Evolutionary conservation across 2,888 invertebrate species (phyloP).

Genomic region (Aspidiotus rigidus): DNA sequence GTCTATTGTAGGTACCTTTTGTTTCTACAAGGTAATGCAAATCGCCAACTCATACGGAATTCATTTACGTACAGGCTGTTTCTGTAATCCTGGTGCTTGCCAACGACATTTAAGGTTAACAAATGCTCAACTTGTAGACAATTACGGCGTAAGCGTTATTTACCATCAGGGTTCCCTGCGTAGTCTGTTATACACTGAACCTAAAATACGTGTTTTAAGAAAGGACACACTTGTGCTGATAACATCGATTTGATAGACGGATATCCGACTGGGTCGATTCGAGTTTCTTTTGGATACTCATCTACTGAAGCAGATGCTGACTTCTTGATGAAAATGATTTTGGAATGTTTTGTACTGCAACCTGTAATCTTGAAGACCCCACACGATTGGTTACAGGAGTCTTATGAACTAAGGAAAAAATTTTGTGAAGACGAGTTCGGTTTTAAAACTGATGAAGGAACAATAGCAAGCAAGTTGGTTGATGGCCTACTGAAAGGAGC

Average conservation of each 20-base stretch:
- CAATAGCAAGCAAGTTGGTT: too few relatives aligned
- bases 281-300: slow-evolving; percentile 88
- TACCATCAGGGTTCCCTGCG: not conserved
- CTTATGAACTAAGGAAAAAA: slow-evolving; percentile 8
- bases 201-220: not conserved
- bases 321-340: slow-evolving; percentile 61
- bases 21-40: slow-evolving; percentile 62
- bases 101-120: slow-evolving; percentile 64
- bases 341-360: slow-evolving; percentile 54
- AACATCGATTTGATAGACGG: slow-evolving; percentile 75
- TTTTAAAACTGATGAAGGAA: too few relatives aligned
- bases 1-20: too few relatives aligned
- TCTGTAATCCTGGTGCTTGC: slow-evolving; percentile 94
- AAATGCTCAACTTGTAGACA: slow-evolving; percentile 59
- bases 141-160: slow-evolving; percentile 54
- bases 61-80: slow-evolving; percentile 83
- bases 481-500: too few relatives aligned
- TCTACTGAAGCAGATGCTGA: slow-evolving; percentile 65
- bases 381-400: slow-evolving; percentile 11
- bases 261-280: slow-evolving; percentile 80
- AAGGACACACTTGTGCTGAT: slow-evolving; percentile 88
- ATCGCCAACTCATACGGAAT: slow-evolving; percentile 80
- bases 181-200: slow-evolving; percentile 43
- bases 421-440: not conserved
- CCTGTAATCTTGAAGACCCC: slow-evolving; percentile 22